Evolutionary conservation across 2,888 invertebrate species (phyloP).

Genomic region (Bedellia somnulentella): DNA sequence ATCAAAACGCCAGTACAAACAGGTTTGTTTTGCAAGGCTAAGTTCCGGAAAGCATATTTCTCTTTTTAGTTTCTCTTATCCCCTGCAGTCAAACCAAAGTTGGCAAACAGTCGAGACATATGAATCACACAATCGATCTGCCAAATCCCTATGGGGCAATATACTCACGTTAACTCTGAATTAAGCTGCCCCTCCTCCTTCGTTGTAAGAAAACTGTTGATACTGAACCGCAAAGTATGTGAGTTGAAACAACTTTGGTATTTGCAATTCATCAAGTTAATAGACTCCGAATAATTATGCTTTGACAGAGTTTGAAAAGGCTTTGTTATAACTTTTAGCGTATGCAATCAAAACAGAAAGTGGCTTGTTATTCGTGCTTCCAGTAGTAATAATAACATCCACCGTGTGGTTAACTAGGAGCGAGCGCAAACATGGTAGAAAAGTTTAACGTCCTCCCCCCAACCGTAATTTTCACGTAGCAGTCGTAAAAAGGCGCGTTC

Average conservation of each 20-base stretch:
- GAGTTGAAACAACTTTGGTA: no score
- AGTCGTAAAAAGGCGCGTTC: conserved; percentile 42
- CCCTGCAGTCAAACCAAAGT: conserved; percentile 9
- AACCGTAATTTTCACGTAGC: conserved; percentile 41
- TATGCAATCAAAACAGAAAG: conserved; percentile 13
- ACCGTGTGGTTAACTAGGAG: conserved; percentile 18
- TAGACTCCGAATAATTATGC: no score
- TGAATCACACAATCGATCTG: conserved; percentile 30
- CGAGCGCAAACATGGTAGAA: conserved; percentile 22
- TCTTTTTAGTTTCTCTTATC: conserved; percentile 3
- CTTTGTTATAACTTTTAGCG: not conserved
- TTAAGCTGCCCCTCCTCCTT: no score
- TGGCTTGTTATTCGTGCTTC: conserved; percentile 17
- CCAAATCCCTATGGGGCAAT: conserved; percentile 14
- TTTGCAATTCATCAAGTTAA: no score
- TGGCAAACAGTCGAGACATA: conserved; percentile 13
- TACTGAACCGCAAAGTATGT: no score
- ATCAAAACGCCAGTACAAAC: no score
- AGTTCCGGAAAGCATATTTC: no score
- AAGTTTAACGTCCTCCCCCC: conserved; percentile 44
- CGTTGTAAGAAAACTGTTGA: no score
- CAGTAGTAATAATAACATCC: conserved; percentile 24
- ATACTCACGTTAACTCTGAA: conserved; percentile 12
- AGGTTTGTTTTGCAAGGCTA: no score
- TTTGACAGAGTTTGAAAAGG: no score